A percentile compares a stretch with the other conserved stretches of the same genome.
phyloP scores from a whole-genome alignment of 2,888 invertebrate genomes.

The Drosophila prolongata region DNA sequence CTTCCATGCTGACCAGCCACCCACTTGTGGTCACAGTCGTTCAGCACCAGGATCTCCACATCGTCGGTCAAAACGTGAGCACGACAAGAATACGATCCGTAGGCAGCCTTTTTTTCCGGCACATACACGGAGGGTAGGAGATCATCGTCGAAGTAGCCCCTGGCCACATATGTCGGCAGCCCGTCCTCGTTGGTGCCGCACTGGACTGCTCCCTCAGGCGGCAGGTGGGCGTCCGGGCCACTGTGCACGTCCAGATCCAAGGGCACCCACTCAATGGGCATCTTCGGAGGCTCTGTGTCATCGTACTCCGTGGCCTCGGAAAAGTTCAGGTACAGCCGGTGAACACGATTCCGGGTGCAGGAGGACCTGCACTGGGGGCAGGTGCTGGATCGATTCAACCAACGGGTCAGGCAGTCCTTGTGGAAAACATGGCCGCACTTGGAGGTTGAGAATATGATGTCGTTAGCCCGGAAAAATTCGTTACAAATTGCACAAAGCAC shows the following conservation, averaged over 20 bases:
- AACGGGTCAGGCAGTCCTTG: slow-evolving; percentile 67
- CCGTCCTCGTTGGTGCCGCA: slow-evolving; percentile 74
- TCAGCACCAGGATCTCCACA: slow-evolving; percentile 69
- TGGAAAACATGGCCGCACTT: slow-evolving; percentile 80
- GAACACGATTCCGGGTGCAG: slow-evolving; percentile 64
- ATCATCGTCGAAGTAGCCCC: slow-evolving; percentile 67
- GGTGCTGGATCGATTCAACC: slow-evolving; percentile 63
- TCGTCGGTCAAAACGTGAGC: slow-evolving; percentile 35
- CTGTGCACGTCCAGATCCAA: slow-evolving; percentile 38
- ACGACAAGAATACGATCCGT: slow-evolving; percentile 47
- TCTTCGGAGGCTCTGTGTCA: slow-evolving; percentile 41
- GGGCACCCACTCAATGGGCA: slow-evolving; percentile 56
- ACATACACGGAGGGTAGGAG: slow-evolving; percentile 75
- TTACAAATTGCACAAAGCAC: slow-evolving; percentile 78
- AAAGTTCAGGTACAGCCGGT: slow-evolving; percentile 78
- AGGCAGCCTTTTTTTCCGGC: slow-evolving; percentile 62
- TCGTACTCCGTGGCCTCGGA: slow-evolving; percentile 64
- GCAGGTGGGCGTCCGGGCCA: slow-evolving; percentile 13
- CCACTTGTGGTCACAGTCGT: slow-evolving; percentile 73
- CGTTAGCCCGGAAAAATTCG: slow-evolving; percentile 70
- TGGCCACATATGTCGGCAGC: slow-evolving; percentile 74
- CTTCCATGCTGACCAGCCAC: slow-evolving; percentile 56
- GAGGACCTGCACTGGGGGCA: slow-evolving; percentile 75
- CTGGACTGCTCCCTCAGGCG: slow-evolving; percentile 64
- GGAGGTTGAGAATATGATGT: slow-evolving; percentile 67